Percentiles rank a stretch among this genome's conserved stretches.
phyloP scores from a whole-genome alignment of 2,113 vertebrate species.

The Gopherus flavomarginatus region DNA sequence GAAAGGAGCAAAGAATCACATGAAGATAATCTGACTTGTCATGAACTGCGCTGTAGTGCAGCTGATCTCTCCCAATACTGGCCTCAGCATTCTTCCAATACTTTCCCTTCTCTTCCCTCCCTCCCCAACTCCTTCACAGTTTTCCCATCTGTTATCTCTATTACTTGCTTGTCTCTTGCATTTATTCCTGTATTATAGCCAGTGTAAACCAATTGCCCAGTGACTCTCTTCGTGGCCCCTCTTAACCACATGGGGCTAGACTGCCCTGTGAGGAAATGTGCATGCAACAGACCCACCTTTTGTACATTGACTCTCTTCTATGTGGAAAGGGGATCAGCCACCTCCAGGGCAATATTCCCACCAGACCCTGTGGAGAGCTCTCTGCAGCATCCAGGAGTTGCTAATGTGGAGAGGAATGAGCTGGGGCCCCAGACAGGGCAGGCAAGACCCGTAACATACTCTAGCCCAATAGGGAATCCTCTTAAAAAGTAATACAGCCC shows the following conservation, averaged over 20 bases:
- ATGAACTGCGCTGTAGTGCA: conserved; percentile 35
- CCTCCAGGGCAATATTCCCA: background rate
- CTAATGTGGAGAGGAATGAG: background rate
- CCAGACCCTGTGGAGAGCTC: background rate
- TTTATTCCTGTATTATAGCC: background rate
- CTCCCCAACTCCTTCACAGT: conserved; percentile 57
- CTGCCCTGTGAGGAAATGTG: background rate
- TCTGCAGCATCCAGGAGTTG: background rate
- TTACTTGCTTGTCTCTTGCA: conserved; percentile 36
- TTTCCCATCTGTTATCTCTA: conserved; percentile 68
- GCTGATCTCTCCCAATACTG: conserved; percentile 64
- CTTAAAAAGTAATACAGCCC: background rate
- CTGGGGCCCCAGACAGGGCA: background rate
- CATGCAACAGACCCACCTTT: background rate
- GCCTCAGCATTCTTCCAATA: conserved; percentile 68
- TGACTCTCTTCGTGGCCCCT: background rate
- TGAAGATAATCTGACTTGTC: conserved; percentile 59
- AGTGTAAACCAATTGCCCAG: background rate
- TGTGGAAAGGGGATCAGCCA: background rate
- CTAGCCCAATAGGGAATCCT: background rate
- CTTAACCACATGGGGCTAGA: background rate
- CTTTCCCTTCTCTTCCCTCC: conserved; percentile 46
- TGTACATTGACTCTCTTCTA: background rate
- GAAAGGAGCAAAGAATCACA: conserved; percentile 30
- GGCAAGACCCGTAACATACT: background rate